phyloP scores from a whole-genome alignment of 1,140 invertebrate genomes.

The Aplysia californica region DNA sequence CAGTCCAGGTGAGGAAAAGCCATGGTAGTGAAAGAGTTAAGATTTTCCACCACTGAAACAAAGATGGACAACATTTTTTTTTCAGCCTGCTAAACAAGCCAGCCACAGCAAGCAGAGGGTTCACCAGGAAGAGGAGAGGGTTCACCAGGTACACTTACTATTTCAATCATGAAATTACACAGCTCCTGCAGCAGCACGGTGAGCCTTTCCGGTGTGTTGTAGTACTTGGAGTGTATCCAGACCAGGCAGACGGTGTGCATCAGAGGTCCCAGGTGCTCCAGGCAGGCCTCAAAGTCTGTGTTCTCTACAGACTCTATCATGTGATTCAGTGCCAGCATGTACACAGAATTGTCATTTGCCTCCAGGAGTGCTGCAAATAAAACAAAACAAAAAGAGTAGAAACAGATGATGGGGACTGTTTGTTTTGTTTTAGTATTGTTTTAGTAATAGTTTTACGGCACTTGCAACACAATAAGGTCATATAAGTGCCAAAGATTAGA shows the following conservation, averaged over 20 bases:
- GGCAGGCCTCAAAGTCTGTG: conserved; percentile 67
- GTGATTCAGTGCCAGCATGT: conserved; percentile 84
- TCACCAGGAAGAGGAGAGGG: too few species aligned
- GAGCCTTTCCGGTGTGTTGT: conserved; percentile 88
- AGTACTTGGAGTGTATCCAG: conserved; percentile 90
- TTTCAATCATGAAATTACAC: conserved; percentile 87
- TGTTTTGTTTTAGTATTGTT: not conserved
- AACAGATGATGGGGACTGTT: not conserved
- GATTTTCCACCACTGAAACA: too few species aligned
- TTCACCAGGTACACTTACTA: too few species aligned
- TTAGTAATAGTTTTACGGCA: too few species aligned
- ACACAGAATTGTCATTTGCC: conserved; percentile 88
- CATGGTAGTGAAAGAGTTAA: too few species aligned
- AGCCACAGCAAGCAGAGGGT: too few species aligned
- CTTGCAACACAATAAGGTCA: too few species aligned
- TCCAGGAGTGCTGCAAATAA: conserved; percentile 86
- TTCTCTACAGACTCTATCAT: conserved; percentile 86
- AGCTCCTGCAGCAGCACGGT: conserved; percentile 91
- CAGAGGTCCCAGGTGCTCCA: conserved; percentile 67
- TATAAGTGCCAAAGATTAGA: too few species aligned
- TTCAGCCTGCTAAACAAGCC: too few species aligned
- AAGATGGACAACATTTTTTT: too few species aligned
- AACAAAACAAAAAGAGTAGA: conserved; percentile 41
- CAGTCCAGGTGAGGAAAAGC: too few species aligned
- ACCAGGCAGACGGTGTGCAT: conserved; percentile 89